Evolutionary conservation across 23 tunicate genomes (phyloP).

Genomic region (Diplosoma virens): DNA sequence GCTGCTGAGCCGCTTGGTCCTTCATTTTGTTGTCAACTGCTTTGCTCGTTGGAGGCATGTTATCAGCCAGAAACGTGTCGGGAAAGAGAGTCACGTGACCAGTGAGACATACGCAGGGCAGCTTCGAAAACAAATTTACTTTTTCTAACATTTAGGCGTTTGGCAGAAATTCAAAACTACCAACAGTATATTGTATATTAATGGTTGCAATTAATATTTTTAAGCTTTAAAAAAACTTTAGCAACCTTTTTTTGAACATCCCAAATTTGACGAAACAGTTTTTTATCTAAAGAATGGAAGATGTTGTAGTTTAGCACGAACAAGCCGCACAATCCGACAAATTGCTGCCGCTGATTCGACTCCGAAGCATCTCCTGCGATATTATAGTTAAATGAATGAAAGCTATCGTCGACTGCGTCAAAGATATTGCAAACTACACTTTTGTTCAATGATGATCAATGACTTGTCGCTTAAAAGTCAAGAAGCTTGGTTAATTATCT

Average conservation of each 20-base stretch:
- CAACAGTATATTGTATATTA: neutral
- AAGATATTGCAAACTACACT: no score
- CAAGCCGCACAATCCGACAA: constrained; percentile 75
- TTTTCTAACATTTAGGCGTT: neutral
- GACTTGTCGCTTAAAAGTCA: no score
- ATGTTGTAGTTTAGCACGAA: constrained; percentile 60
- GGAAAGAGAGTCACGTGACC: constrained; percentile 84
- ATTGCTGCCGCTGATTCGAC: constrained; percentile 54
- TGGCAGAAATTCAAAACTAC: no score
- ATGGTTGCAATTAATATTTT: neutral
- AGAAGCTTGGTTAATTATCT: neutral
- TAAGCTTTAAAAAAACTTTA: neutral
- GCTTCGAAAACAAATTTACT: constrained; percentile 28
- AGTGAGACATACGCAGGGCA: constrained; percentile 69
- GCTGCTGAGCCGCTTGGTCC: constrained; percentile 50
- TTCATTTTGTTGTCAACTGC: constrained; percentile 63
- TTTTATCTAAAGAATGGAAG: constrained; percentile 60
- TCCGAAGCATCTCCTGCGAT: constrained; percentile 47
- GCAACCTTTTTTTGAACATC: constrained; percentile 72
- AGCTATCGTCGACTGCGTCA: no score
- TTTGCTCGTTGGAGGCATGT: constrained; percentile 44
- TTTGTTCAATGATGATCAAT: no score
- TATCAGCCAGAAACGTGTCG: constrained; percentile 52
- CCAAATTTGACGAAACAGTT: constrained; percentile 74
- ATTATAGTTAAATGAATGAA: no score